Percentiles rank a stretch among this genome's conserved stretches.
Conservation (phyloP, 1,140 invertebrate species). For the Pachypeltis micranthus region DNA sequence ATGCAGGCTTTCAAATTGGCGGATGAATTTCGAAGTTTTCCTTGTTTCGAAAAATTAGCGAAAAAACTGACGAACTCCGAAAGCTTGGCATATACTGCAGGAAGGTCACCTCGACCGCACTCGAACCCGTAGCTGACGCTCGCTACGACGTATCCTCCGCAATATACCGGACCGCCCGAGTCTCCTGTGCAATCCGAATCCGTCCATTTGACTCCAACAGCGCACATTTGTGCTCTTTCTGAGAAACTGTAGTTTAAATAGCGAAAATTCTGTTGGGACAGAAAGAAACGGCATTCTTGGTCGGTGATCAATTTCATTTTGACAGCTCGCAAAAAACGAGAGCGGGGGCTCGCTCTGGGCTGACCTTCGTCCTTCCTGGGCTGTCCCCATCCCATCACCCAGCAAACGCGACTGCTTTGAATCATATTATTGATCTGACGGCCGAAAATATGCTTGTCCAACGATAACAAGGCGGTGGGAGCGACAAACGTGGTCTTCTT, state of each 20-base stretch:
- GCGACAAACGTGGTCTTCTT: background rate
- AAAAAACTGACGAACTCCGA: background rate
- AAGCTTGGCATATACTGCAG: background rate
- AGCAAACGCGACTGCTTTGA: background rate
- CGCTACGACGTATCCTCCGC: background rate
- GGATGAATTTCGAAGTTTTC: too few species aligned
- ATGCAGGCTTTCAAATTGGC: too few species aligned
- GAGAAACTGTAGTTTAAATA: background rate
- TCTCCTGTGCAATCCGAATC: background rate
- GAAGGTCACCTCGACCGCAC: background rate
- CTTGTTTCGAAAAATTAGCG: background rate
- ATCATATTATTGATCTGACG: background rate
- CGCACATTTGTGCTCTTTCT: background rate
- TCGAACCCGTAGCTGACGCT: background rate
- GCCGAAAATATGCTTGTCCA: background rate
- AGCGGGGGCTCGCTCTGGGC: background rate
- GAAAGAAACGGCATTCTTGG: background rate
- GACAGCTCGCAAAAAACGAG: background rate
- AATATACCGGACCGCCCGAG: background rate
- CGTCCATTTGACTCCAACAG: background rate
- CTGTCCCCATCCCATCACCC: background rate
- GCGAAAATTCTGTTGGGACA: background rate
- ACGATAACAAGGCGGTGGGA: background rate
- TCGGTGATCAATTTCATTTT: background rate
- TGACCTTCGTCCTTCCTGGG: background rate